Evolutionary conservation across 2,888 invertebrate species (phyloP).

Genomic region (Papilio gigon): DNA sequence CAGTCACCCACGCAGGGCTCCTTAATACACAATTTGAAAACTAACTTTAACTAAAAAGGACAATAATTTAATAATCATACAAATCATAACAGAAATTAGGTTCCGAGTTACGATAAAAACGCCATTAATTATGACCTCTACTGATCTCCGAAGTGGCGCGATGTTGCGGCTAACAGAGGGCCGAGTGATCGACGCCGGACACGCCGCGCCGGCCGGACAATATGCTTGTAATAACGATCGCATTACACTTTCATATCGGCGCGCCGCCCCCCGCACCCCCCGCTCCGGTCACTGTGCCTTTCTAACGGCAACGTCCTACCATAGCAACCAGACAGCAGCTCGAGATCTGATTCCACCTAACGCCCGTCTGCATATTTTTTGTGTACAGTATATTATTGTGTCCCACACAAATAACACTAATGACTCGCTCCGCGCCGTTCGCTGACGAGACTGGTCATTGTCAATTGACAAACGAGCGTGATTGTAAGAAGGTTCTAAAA

Average conservation of each 20-base stretch:
- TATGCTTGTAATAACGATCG: neutral
- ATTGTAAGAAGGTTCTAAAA: neutral
- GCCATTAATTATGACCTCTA: neutral
- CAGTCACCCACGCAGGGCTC: neutral
- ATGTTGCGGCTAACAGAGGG: neutral
- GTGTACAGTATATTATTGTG: neutral
- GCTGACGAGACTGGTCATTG: neutral
- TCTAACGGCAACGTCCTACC: slow-evolving; percentile 1
- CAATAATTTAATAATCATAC: neutral
- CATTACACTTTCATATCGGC: slow-evolving; percentile 16
- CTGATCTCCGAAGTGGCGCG: neutral
- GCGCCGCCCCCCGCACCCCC: too few species aligned
- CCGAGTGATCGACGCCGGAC: slow-evolving; percentile 15
- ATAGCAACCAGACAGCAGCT: neutral
- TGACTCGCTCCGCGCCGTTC: neutral
- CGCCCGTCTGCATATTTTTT: neutral
- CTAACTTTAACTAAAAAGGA: neutral
- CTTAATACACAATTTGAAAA: neutral
- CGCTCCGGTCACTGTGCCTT: neutral
- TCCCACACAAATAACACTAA: slow-evolving; percentile 6
- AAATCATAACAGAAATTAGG: neutral
- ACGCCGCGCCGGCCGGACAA: slow-evolving; percentile 9
- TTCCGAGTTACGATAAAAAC: slow-evolving; percentile 3
- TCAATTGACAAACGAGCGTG: neutral
- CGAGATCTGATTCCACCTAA: neutral